Base-by-base conservation (phyloP, 2,888 invertebrate species). In the Sturmia bella region DNA sequence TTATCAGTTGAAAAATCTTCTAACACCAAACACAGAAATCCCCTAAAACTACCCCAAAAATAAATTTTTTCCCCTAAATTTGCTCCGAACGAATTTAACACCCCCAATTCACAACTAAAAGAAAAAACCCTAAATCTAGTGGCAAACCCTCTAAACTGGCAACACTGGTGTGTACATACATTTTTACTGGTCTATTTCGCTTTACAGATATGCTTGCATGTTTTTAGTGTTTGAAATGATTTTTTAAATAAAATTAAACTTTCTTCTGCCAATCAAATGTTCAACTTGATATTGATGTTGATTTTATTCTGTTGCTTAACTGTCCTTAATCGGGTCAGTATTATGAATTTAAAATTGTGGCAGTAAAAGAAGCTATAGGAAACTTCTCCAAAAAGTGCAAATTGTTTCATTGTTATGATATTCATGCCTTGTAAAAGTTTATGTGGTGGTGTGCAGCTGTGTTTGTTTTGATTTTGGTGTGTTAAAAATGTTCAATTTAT, bases 231-330 rank as follows among this genome's bases (percentile, higher is more conserved):
- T 41, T 27, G 7, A 32, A 57, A 57, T 7, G 4, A 48, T 7
- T 5, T 57, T 41, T 66, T 52, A 75, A 70, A 32, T 32, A 32
- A 32, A 32, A 32, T 9, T 32, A 32, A 32, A 32, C 7, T 69
- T 37, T 45, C 5, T 57, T 12, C 43, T 70, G 61, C 41, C 63
- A 70, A 66, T 66, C 24, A 72, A 43, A 43, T 6, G 57, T 54
- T 52, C 43, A 72, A 78, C 72, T 72, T 72, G 64, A 70, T 66
- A 78, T 72, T 78, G 72, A 76, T 68, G 52, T 52, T n/a, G 21
- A 12, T n/a, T 64, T 37, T 50, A 9, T 17, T 19, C 19, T 76
- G 9, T 66, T 66, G 9, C 57, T 41, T 21, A n/a, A 7, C 19
- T 66, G 27, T 17, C 7, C 7, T 2, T 32, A 78, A 79, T 19